Conservation (phyloP, 2,797 vertebrate genomes). For the Vireo griseus region DNA sequence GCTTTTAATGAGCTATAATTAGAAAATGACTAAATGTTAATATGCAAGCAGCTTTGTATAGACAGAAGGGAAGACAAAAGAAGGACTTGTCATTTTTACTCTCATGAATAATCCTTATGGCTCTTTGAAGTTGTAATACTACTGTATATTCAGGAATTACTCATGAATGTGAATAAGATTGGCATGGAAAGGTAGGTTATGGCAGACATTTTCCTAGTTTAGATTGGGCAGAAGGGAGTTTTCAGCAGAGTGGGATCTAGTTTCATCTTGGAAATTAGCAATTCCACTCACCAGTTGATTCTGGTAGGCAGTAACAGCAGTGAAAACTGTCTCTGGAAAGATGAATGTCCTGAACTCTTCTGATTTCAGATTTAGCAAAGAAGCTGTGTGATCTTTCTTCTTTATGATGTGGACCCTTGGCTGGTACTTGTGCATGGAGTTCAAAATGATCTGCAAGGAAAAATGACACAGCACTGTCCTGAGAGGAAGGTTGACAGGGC, state of each 20-base stretch:
- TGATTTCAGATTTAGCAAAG: conserved; percentile 94
- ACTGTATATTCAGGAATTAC: not conserved
- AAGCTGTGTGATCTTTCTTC: conserved; percentile 98
- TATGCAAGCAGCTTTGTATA: not conserved
- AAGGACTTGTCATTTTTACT: not conserved
- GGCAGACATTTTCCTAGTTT: not conserved
- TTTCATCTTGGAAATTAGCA: not conserved
- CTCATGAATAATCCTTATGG: not conserved
- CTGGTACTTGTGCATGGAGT: conserved; percentile 99
- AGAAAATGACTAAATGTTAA: conserved; percentile 3
- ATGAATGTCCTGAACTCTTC: conserved; percentile 98
- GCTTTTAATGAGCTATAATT: conserved; percentile 15
- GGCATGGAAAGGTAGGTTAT: not conserved
- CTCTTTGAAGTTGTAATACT: not conserved
- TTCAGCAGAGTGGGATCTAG: not conserved
- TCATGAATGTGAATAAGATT: not conserved
- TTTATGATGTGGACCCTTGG: conserved; percentile 98
- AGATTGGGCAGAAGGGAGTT: not conserved
- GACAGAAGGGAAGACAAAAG: not conserved
- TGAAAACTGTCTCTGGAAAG: conserved; percentile 96
- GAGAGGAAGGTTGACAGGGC: not conserved
- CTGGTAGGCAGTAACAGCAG: conserved; percentile 97
- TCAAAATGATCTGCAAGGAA: conserved; percentile 89
- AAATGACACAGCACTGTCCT: not conserved
- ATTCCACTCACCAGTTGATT: conserved; percentile 90